Conservation (phyloP, 2,888 invertebrate species). For the Dryobotodes eremita region DNA sequence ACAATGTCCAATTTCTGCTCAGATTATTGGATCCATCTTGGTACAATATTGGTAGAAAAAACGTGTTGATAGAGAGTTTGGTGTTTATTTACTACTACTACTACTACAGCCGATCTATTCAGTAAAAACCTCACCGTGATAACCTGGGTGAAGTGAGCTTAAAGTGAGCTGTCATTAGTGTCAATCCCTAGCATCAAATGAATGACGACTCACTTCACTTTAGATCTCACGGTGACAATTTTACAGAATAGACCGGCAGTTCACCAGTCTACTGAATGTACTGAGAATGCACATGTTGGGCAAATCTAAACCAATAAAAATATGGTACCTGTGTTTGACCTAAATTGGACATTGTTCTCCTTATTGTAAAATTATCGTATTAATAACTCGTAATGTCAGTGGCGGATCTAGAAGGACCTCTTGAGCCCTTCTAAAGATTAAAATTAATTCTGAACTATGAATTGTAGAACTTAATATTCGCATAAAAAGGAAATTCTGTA, state of each 20-base stretch:
- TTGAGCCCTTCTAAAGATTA: background rate
- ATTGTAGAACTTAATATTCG: background rate
- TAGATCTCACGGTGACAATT: too few relatives aligned
- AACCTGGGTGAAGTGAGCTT: too few relatives aligned
- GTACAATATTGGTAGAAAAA: background rate
- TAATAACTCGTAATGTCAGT: constrained; percentile 1
- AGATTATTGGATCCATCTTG: background rate
- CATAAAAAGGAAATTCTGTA: background rate
- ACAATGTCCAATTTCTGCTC: constrained; percentile 22
- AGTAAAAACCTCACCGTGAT: too few relatives aligned
- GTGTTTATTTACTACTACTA: background rate
- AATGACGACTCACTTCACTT: too few relatives aligned
- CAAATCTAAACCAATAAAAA: background rate
- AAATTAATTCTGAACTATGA: background rate
- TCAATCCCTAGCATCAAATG: too few relatives aligned
- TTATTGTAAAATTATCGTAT: constrained; percentile 9
- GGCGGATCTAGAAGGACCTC: background rate
- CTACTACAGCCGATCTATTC: too few relatives aligned
- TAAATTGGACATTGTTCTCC: constrained; percentile 31
- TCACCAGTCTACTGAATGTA: background rate
- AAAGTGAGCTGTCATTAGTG: too few relatives aligned
- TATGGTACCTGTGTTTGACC: background rate
- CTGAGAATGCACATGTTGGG: background rate
- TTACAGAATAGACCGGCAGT: too few relatives aligned
- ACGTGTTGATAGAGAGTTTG: background rate